phyloP scores from a whole-genome alignment of 2,797 vertebrate genomes.

The Pogoniulus pusillus region DNA sequence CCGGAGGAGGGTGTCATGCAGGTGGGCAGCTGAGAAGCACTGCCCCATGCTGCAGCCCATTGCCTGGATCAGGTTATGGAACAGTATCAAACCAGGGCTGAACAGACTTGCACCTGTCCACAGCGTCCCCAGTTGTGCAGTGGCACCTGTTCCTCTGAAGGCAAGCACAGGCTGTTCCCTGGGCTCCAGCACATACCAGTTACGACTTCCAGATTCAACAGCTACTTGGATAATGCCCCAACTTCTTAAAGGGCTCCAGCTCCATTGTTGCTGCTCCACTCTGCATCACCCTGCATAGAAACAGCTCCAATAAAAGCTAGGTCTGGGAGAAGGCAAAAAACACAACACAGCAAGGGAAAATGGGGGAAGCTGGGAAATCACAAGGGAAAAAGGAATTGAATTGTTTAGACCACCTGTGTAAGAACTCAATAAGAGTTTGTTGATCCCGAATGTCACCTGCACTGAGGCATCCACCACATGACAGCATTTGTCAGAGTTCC shows the following conservation, averaged over 20 bases:
- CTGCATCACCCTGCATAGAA: rapidly evolving
- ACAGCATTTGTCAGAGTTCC: neutral
- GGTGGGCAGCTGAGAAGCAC: neutral
- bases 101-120: neutral
- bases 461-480: neutral
- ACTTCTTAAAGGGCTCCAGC: conserved; percentile 8
- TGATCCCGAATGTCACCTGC: neutral
- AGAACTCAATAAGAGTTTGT: neutral
- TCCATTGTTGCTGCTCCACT: neutral
- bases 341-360: neutral
- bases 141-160: conserved; percentile 29
- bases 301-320: neutral
- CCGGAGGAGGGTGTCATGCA: neutral
- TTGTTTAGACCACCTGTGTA: neutral
- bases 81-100: neutral
- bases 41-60: rapidly evolving
- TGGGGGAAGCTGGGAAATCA: neutral
- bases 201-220: conserved; percentile 17
- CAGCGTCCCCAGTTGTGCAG: neutral
- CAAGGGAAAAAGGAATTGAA: rapidly evolving
- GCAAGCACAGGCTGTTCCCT: conserved; percentile 43
- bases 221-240: conserved; percentile 28
- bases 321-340: neutral
- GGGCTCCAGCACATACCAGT: neutral
- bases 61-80: neutral